phyloP scores from a whole-genome alignment of 2,888 invertebrate species.

The Xestia xanthographa region DNA sequence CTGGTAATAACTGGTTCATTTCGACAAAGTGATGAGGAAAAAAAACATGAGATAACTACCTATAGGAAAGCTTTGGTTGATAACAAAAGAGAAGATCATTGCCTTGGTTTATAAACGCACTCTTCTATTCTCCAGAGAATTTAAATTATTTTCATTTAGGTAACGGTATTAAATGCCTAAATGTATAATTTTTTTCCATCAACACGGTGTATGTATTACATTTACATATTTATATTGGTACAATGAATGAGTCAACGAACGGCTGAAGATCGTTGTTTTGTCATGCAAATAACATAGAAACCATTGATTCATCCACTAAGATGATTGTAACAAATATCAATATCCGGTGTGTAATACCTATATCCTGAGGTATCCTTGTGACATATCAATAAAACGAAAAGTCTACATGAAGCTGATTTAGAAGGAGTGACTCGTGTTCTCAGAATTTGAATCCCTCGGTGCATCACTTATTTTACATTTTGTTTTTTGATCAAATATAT shows the following conservation, averaged over 20 bases:
- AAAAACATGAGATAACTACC: neutral
- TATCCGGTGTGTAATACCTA: slow-evolving; percentile 68
- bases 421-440: slow-evolving; percentile 28
- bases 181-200: neutral
- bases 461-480: neutral
- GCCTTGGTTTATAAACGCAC: neutral
- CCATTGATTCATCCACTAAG: slow-evolving; percentile 71
- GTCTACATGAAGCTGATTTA: slow-evolving; percentile 9
- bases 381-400: slow-evolving; percentile 34
- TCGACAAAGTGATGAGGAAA: slow-evolving; percentile 1
- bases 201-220: slow-evolving; percentile 21
- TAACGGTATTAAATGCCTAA: slow-evolving; percentile 14
- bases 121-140: neutral
- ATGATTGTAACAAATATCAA: slow-evolving; percentile 62
- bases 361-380: slow-evolving; percentile 19
- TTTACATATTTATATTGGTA: slow-evolving; percentile 39
- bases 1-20: slow-evolving; percentile 10
- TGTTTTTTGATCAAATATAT: slow-evolving; percentile 3
- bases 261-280: slow-evolving; percentile 61
- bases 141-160: slow-evolving; percentile 1
- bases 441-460: slow-evolving; percentile 23
- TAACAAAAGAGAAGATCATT: neutral
- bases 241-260: slow-evolving; percentile 66
- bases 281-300: slow-evolving; percentile 66
- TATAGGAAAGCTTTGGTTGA: neutral